Evolutionary conservation across 2,888 invertebrate genomes (phyloP), one percentile per base, ranked within the genome.

Genomic region (Orchesella flavescens): DNA sequence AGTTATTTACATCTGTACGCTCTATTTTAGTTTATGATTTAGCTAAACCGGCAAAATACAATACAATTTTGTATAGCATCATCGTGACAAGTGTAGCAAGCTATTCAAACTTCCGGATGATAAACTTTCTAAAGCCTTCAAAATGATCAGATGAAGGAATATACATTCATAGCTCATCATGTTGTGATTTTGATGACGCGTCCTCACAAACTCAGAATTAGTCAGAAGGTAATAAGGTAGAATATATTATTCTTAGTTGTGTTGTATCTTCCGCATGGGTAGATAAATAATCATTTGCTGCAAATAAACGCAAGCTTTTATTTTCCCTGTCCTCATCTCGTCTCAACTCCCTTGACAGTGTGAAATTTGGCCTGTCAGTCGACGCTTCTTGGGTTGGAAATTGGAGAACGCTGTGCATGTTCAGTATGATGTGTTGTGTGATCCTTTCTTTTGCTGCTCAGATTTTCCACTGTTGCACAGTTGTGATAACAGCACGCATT

Each of bases 291-390:
- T 66, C 66, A 23, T 65, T 4, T 66, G 53, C n/a, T 24, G 61
- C 49, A 65, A 63, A 75, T 53, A 53, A 46, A 76, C 53, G 55
- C 34, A 5, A 65, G 76, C 76, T 66, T 66, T 34, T 66, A 63
- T 55, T 57, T 57, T 57, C 59, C 44, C 65, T 74, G 49, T 74
- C 61, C 49, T 49, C 74, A 34, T 76, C 72, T 34, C 17, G 3
- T 23, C 57, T 49, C 63, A 53, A 65, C 17, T 76, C 57, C 21
- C 55, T 43, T 74, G 74, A 74, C 74, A 74, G 74, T 63, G 63
- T 74, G 61, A 74, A 74, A 74, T 74, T 74, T 74, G 46, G 74
- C 19, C 74, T 74, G 74, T 61, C 63, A 63, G 15, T 19, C 9
- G 66, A 65, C 24, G 34, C 66, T 65, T 49, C 19, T 75, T 23